Evolutionary conservation across 2,797 vertebrate genomes (phyloP).

Genomic region (Cygnus olor): DNA sequence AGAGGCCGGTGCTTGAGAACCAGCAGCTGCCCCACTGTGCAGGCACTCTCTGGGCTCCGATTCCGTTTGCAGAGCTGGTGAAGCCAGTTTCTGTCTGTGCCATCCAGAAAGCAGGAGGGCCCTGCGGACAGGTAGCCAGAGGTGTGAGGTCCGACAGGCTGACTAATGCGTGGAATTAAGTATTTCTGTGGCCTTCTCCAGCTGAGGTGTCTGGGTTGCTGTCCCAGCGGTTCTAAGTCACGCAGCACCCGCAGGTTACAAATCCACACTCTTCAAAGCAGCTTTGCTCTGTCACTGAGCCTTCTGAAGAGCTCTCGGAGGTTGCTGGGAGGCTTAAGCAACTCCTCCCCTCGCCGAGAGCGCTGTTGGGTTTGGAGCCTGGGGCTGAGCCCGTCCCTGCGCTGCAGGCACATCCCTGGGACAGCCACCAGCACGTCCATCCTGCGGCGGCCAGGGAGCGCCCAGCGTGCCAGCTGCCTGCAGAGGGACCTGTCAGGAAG

Average conservation of each 20-base stretch:
- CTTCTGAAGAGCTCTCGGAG: neutral
- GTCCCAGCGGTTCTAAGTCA: neutral
- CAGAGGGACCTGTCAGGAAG: neutral
- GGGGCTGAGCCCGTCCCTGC: neutral
- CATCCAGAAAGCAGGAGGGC: neutral
- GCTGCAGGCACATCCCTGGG: neutral
- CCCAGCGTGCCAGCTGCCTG: neutral
- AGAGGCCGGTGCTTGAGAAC: neutral
- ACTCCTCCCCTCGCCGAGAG: accelerated
- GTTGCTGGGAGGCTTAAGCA: neutral
- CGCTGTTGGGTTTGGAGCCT: neutral
- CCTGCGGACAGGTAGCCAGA: neutral
- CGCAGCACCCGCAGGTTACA: neutral
- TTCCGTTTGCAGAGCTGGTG: neutral
- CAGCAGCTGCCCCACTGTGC: accelerated
- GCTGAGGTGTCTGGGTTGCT: neutral
- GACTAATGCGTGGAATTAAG: neutral
- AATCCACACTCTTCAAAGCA: neutral
- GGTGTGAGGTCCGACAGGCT: neutral
- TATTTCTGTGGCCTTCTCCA: neutral
- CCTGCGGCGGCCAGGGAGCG: accelerated
- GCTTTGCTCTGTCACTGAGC: neutral
- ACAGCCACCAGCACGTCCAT: accelerated
- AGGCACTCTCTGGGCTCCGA: neutral
- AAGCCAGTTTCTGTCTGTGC: neutral